These are phyloP conservation scores for Enteromius anoplus DNA, from an alignment of 2,797 vertebrate species.

Conservation along the genomic window DNA sequence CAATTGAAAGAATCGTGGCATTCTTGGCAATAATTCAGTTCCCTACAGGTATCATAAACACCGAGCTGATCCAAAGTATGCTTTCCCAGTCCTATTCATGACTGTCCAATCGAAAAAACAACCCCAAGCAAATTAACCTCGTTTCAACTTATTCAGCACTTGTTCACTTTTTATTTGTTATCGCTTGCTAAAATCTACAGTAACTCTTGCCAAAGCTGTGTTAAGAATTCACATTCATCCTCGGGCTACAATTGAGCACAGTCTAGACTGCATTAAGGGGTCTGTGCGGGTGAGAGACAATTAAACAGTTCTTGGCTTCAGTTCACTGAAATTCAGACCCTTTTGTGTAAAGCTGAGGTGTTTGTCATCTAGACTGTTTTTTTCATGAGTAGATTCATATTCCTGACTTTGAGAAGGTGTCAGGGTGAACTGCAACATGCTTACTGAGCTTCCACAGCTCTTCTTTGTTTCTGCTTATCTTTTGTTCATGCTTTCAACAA, in stretches of 20 bases:
- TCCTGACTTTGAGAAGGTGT: constrained; percentile 17
- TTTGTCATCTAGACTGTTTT: constrained; percentile 36
- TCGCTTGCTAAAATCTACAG: constrained; percentile 35
- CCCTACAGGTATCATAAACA: constrained; percentile 4
- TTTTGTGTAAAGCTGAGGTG: constrained; percentile 45
- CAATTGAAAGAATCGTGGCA: background rate
- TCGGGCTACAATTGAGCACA: constrained; percentile 8
- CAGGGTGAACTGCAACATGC: constrained; percentile 4
- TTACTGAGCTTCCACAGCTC: constrained; percentile 24
- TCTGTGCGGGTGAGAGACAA: constrained; percentile 51
- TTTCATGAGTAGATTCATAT: constrained; percentile 27
- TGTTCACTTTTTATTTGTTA: constrained; percentile 35
- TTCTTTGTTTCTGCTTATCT: constrained; percentile 42
- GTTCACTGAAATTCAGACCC: constrained; percentile 45
- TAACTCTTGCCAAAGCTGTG: constrained; percentile 29
- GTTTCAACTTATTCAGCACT: constrained; percentile 25
- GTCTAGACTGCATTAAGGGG: constrained; percentile 49
- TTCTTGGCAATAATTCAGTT: background rate
- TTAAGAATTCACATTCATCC: constrained; percentile 47
- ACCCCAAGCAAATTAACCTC: constrained; percentile 21
- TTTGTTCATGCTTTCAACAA: constrained; percentile 46
- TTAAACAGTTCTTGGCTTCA: constrained; percentile 52
- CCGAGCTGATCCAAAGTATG: constrained; percentile 7
- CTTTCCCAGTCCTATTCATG: background rate
- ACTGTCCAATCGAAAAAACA: constrained; percentile 5